A percentile compares a stretch with the other conserved stretches of the same genome.
These are phyloP conservation scores for Drosophila mayaguana DNA, from an alignment of 2,888 invertebrate genomes.

Conservation along the genomic window DNA sequence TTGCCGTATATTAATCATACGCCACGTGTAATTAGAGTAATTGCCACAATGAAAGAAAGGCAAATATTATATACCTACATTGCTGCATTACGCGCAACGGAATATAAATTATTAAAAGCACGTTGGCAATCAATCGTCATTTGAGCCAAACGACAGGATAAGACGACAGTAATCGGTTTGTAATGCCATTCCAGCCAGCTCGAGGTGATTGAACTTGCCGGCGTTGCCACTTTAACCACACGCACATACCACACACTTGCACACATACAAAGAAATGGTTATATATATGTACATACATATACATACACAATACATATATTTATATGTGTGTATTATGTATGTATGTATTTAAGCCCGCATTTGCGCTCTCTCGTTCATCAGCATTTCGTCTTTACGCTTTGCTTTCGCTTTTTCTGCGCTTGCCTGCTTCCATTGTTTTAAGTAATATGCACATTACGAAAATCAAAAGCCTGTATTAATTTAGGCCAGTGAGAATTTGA, in stretches of 20 bases:
- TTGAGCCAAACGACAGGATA: constrained; percentile 52
- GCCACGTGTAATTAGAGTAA: constrained; percentile 48
- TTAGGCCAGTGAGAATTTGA: not conserved
- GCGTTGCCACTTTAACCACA: constrained; percentile 31
- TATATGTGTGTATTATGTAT: not conserved
- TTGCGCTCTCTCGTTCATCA: constrained; percentile 25
- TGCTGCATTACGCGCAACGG: constrained; percentile 13
- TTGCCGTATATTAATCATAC: constrained; percentile 49
- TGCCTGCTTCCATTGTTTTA: constrained; percentile 34
- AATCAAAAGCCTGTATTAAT: not conserved
- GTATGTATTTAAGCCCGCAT: constrained; percentile 19
- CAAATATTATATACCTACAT: not conserved
- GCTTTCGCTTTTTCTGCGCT: constrained; percentile 21
- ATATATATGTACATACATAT: not conserved
- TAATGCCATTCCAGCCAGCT: constrained; percentile 49
- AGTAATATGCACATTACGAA: constrained; percentile 27
- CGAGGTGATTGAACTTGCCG: constrained; percentile 69
- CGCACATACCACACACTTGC: not conserved
- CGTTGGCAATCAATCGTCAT: constrained; percentile 43
- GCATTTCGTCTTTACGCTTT: constrained; percentile 14
- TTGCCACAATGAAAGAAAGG: constrained; percentile 22
- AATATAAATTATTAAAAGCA: constrained; percentile 34
- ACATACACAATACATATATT: not conserved
- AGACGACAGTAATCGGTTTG: constrained; percentile 63
- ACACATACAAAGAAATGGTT: not conserved